Conservation (phyloP, 2,113 vertebrate genomes). For the Charadrius vociferus region DNA sequence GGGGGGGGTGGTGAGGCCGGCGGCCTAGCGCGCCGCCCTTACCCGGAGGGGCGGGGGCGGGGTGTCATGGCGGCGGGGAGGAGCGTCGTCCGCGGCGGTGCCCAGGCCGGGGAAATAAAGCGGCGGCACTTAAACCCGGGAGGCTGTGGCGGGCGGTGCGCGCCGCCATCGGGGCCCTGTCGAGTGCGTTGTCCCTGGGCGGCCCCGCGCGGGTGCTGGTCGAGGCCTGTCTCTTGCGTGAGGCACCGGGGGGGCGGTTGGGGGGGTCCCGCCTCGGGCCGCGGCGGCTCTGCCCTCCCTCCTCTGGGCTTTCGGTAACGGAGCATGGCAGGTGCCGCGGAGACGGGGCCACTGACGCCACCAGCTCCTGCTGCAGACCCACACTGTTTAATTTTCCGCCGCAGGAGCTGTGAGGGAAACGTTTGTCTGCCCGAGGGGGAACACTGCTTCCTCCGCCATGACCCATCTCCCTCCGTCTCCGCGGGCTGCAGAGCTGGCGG, state of each 20-base stretch:
- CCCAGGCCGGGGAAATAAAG: background rate
- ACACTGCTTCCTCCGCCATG: fast-evolving
- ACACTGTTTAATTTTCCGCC: fast-evolving
- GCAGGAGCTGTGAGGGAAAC: background rate
- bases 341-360: fast-evolving
- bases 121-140: fast-evolving
- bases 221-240: background rate
- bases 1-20: too few relatives aligned
- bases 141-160: too few relatives aligned
- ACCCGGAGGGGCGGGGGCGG: too few relatives aligned
- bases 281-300: background rate
- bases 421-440: too few relatives aligned
- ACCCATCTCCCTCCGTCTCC: background rate
- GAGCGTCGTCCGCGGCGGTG: fast-evolving
- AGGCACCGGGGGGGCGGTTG: background rate
- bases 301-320: too few relatives aligned
- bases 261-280: background rate
- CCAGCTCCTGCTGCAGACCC: background rate
- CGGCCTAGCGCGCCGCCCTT: background rate
- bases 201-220: too few relatives aligned
- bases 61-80: too few relatives aligned
- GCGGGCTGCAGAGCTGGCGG: too few relatives aligned
- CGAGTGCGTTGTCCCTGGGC: background rate
- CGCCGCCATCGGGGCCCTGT: too few relatives aligned
- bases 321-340: background rate